A percentile compares a stretch with the other conserved stretches of the same genome.
phyloP scores from a whole-genome alignment of 2,888 invertebrate species.

The Erynnis tages region DNA sequence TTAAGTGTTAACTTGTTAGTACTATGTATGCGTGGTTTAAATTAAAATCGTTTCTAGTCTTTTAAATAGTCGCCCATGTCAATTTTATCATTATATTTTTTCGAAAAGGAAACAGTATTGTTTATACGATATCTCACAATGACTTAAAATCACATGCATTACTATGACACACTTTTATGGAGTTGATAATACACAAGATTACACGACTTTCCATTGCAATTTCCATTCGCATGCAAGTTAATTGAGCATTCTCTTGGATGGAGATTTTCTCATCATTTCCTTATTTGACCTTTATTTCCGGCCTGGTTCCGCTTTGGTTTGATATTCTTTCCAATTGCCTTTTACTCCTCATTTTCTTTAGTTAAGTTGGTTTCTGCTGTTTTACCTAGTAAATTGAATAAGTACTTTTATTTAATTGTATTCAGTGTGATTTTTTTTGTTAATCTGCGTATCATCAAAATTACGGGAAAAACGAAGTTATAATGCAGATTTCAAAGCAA shows the following conservation, averaged over 20 bases:
- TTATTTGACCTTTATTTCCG: background rate
- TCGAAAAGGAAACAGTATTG: slow-evolving; percentile 7
- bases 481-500: too few relatives aligned
- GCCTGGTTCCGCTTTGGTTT: background rate
- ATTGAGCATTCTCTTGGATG: slow-evolving; percentile 17
- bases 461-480: too few relatives aligned
- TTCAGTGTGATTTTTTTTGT: too few relatives aligned
- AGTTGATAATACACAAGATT: slow-evolving; percentile 8
- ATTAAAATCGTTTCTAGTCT: too few relatives aligned
- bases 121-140: slow-evolving; percentile 4
- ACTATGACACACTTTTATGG: slow-evolving; percentile 19
- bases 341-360: too few relatives aligned
- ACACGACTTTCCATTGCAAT: slow-evolving; percentile 20
- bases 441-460: too few relatives aligned
- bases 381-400: too few relatives aligned
- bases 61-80: too few relatives aligned
- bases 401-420: too few relatives aligned
- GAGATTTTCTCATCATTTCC: slow-evolving; percentile 16
- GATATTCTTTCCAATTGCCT: background rate
- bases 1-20: too few relatives aligned
- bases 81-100: background rate
- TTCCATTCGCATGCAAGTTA: slow-evolving; percentile 21
- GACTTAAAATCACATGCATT: slow-evolving; percentile 18
- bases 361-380: too few relatives aligned
- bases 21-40: too few relatives aligned